Conservation (phyloP, 2,797 vertebrate genomes). For the Pangasius mekongensis region DNA sequence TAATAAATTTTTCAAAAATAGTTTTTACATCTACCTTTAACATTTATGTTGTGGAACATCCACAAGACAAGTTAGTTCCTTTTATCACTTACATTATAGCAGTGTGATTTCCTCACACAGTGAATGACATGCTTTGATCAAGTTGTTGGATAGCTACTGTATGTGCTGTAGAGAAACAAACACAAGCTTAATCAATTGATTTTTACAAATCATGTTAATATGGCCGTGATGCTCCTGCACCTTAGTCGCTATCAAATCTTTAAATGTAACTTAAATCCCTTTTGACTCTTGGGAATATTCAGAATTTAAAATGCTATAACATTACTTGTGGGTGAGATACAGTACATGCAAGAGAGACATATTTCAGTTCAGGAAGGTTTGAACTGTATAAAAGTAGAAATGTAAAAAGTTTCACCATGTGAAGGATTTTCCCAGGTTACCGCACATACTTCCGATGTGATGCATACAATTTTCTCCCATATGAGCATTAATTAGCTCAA, state of each 20-base stretch:
- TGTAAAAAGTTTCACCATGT: background rate
- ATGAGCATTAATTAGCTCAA: background rate
- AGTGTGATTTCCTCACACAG: background rate
- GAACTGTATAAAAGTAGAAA: background rate
- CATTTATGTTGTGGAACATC: background rate
- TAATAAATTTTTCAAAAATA: background rate
- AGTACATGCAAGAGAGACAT: background rate
- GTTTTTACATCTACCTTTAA: background rate
- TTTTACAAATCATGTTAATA: background rate
- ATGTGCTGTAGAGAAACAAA: background rate
- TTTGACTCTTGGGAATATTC: background rate
- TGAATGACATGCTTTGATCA: background rate
- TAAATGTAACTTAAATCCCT: background rate
- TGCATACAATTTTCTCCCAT: background rate
- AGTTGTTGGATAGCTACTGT: background rate
- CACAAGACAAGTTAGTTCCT: background rate
- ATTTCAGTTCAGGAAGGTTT: background rate
- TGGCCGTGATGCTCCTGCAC: background rate
- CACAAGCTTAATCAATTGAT: background rate
- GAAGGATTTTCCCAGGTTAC: background rate
- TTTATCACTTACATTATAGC: background rate
- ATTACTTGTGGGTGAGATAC: background rate
- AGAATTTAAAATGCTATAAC: background rate
- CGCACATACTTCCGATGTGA: background rate
- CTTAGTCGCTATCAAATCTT: background rate